phyloP scores from a whole-genome alignment of 2,797 vertebrate species.

The Peromyscus melanophrys region DNA sequence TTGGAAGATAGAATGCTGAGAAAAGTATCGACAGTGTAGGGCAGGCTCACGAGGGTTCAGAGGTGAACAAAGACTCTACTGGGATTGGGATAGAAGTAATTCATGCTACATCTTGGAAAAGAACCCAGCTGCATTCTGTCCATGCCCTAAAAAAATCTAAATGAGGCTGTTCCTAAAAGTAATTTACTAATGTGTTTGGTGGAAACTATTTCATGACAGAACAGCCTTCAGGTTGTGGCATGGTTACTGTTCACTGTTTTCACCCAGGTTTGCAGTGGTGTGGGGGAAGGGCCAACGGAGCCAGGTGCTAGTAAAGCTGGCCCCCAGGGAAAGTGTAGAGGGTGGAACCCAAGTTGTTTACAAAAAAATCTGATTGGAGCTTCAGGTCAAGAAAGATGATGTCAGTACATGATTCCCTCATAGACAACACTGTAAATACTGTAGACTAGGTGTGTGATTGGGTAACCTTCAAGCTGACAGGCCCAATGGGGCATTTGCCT shows the following conservation, averaged over 20 bases:
- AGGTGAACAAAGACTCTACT: not conserved
- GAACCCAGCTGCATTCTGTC: not conserved
- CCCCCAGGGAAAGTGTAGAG: too few relatives aligned
- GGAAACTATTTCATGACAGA: not conserved
- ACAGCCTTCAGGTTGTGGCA: not conserved
- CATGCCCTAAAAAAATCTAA: not conserved
- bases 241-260: not conserved
- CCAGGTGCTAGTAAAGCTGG: too few relatives aligned
- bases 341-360: too few relatives aligned
- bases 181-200: not conserved
- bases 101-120: not conserved
- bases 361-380: too few relatives aligned
- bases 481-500: too few relatives aligned
- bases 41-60: not conserved
- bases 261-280: not conserved
- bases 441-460: too few relatives aligned
- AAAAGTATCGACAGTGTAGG: not conserved
- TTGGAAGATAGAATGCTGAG: not conserved
- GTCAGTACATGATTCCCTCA: too few relatives aligned
- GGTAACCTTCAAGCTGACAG: too few relatives aligned
- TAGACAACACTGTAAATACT: too few relatives aligned
- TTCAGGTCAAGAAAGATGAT: too few relatives aligned
- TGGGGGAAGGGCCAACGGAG: too few relatives aligned
- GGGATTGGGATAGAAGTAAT: not conserved
- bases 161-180: not conserved